These are phyloP conservation scores for Alligator sinensis DNA, from an alignment of 2,113 vertebrate genomes.

Conservation along the genomic window DNA sequence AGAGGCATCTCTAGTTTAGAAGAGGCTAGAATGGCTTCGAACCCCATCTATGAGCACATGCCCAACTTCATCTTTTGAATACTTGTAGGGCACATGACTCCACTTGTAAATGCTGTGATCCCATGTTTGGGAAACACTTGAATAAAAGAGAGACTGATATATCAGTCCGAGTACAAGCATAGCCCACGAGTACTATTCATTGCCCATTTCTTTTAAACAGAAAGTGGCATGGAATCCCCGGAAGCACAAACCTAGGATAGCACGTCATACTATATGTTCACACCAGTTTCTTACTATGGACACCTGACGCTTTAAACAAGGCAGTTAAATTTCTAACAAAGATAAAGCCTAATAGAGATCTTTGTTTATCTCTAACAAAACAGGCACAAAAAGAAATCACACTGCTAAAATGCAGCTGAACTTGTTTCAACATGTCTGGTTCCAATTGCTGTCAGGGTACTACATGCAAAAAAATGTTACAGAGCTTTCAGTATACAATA, in stretches of 20 bases:
- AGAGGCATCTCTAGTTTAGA: not conserved
- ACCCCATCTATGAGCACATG: no score
- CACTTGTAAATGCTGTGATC: no score
- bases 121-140: no score
- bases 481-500: not conserved
- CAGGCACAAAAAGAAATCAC: not conserved
- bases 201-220: not conserved
- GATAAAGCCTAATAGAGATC: not conserved
- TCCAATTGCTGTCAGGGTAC: not conserved
- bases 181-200: not conserved
- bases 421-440: not conserved
- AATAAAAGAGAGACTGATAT: not conserved
- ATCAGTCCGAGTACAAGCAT: not conserved
- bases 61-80: no score
- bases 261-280: not conserved
- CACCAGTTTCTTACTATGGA: not conserved
- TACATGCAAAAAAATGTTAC: not conserved
- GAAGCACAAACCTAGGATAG: not conserved
- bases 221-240: not conserved
- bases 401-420: not conserved
- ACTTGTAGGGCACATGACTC: no score
- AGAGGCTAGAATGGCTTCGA: not conserved
- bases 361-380: not conserved
- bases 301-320: not conserved
- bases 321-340: not conserved